These are phyloP conservation scores for Leptopterna dolabrata DNA, from an alignment of 2,888 invertebrate genomes.

Conservation along the genomic window DNA sequence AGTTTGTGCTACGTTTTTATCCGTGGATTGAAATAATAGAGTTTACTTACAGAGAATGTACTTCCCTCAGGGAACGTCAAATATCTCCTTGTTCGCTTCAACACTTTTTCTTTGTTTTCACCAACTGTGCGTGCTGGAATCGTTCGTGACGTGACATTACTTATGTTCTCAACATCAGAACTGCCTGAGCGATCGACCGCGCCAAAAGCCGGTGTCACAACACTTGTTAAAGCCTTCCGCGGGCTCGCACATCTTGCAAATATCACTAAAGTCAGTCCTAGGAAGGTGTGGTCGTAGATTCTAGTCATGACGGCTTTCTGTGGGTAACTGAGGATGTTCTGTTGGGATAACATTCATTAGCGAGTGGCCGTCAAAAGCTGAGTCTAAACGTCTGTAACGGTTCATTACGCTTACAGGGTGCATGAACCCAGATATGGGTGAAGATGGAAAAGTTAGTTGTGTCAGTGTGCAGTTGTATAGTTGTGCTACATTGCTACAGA, in stretches of 20 bases:
- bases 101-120: background rate
- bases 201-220: background rate
- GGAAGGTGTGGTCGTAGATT: background rate
- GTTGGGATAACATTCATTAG: background rate
- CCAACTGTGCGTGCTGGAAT: background rate
- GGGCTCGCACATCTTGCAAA: background rate
- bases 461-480: no score
- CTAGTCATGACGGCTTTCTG: background rate
- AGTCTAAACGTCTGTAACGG: background rate
- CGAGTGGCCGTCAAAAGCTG: background rate
- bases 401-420: background rate
- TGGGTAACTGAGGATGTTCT: background rate
- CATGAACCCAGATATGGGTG: no score
- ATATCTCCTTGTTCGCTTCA: conserved; percentile 59
- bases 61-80: conserved; percentile 63
- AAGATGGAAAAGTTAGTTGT: background rate
- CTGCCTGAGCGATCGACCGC: background rate
- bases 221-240: background rate
- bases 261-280: background rate
- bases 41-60: conserved; percentile 62
- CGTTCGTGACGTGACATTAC: background rate
- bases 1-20: no score
- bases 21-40: no score
- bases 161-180: background rate
- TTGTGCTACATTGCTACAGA: no score